Percentiles rank a stretch among this genome's conserved stretches.
Evolutionary conservation across 2,113 vertebrate species (phyloP).

Genomic region (Phyllostomus discolor): DNA sequence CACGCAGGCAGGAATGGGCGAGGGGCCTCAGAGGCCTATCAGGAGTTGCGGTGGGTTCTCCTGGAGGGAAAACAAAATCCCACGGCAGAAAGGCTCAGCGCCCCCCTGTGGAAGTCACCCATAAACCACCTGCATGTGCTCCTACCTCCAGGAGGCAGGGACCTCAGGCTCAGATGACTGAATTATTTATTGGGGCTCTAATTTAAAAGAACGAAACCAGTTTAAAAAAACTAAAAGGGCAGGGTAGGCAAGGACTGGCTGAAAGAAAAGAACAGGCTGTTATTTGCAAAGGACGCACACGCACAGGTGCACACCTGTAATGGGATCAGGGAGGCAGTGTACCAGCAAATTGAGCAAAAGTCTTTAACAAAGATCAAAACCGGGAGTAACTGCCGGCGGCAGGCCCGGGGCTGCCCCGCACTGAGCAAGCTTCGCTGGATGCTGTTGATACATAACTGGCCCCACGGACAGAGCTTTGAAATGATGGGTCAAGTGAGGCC

Average conservation of each 20-base stretch:
- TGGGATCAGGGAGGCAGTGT: neutral
- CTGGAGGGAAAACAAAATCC: neutral
- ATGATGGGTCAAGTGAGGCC: neutral
- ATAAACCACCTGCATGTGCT: fast-evolving
- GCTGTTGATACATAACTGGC: neutral
- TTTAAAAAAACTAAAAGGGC: neutral
- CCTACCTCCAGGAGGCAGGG: neutral
- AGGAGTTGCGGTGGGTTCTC: neutral
- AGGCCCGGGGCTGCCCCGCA: neutral
- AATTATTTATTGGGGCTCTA: constrained; percentile 9
- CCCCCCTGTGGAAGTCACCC: neutral
- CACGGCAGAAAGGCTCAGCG: neutral
- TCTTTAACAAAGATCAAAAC: neutral
- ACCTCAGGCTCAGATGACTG: neutral
- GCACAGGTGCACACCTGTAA: neutral
- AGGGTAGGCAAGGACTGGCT: neutral
- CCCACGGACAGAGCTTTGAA: neutral
- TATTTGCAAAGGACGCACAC: neutral
- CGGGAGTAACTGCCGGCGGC: neutral
- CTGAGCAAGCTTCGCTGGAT: neutral
- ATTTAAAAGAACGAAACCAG: constrained; percentile 17
- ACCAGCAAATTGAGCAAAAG: neutral
- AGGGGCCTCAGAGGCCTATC: neutral
- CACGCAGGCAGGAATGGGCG: neutral
- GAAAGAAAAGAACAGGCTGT: constrained; percentile 7